Base-by-base conservation (phyloP, 2,797 vertebrate species). In the Clangula hyemalis region DNA sequence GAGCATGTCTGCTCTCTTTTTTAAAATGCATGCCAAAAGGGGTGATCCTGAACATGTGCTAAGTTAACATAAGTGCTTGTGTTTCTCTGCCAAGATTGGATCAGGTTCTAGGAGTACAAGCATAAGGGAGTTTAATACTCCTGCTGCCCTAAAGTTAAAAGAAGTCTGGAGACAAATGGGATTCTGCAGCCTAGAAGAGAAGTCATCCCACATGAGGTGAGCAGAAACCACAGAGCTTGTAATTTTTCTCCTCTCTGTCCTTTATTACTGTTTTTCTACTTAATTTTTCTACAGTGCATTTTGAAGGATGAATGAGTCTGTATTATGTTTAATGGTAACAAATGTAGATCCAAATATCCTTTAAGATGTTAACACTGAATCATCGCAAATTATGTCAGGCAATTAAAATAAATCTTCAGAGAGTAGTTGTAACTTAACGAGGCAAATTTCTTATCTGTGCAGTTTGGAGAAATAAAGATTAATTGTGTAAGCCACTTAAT, bases 61-160 rank as follows among this genome's bases (percentile, higher is more conserved):
- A 58, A 73, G 58, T 69, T 64, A 77, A 53, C 21, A 8, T 5
- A 47, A 78, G 25, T 69, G 22, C 4, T 64, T 64, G n/a, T 30
- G 3, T 41, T 56, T 70, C 68, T 54, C 45, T 11, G 12, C 51
- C 57, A 83, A 43, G 25, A 54, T 1, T 19, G 8, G 27, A 43
- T 60, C 22, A 32, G 19, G 10, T 21, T 74, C 13, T 53, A 27
- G 49, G 21, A 41, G 18, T 25, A 78, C 21, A 53, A 62, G 51
- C 0, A 0, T 24, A 73, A 62, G 15, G 17, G 14, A 39, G 28
- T 28, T 57, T 68, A 36, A 51, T 34, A 58, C 11, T 45, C 4
- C 21, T 69, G 34, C 28, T 68, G 41, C 13, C 36, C 18, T 5
- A 8, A 43, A 51, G n/a, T 45, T 36, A 51, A 43, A 86, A 30